These are phyloP conservation scores for Sinocyclocheilus rhinocerous DNA, from an alignment of 2,113 vertebrate genomes.

Conservation along the genomic window DNA sequence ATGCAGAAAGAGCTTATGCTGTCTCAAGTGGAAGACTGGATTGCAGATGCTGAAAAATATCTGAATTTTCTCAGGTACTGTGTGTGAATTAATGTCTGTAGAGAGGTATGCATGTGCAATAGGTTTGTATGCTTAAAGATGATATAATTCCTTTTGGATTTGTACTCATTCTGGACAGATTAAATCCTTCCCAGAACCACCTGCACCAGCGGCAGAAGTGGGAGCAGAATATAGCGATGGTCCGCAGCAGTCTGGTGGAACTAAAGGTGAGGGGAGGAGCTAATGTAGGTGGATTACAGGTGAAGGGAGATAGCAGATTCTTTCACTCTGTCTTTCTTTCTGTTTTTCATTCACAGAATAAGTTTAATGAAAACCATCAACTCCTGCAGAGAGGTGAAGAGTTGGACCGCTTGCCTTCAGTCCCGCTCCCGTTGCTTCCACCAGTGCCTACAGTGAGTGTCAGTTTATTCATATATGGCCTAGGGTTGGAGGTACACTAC, in stretches of 20 bases:
- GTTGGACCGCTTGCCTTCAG: constrained; percentile 82
- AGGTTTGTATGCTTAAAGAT: not conserved
- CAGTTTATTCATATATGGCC: not conserved
- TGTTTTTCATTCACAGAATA: constrained; percentile 67
- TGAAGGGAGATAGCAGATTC: not conserved
- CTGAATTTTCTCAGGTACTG: constrained; percentile 78
- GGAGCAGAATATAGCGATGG: constrained; percentile 64
- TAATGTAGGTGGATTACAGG: not conserved
- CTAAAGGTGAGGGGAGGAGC: constrained; percentile 49
- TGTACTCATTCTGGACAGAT: constrained; percentile 11
- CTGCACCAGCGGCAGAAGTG: constrained; percentile 57
- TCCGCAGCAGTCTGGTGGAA: constrained; percentile 58
- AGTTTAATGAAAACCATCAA: constrained; percentile 84
- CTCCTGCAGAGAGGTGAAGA: constrained; percentile 82
- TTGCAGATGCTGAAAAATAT: constrained; percentile 85
- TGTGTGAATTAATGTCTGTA: constrained; percentile 1
- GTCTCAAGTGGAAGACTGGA: constrained; percentile 82
- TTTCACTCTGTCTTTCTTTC: not conserved
- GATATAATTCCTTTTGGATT: not conserved
- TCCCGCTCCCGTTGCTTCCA: constrained; percentile 80
- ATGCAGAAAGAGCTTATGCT: constrained; percentile 83
- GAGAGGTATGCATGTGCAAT: not conserved
- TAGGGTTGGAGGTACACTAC: too few species aligned
- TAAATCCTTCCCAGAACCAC: constrained; percentile 63
- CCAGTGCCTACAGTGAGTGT: constrained; percentile 76